Conservation (phyloP, 1,140 invertebrate genomes). For the Belonocnema kinseyi region DNA sequence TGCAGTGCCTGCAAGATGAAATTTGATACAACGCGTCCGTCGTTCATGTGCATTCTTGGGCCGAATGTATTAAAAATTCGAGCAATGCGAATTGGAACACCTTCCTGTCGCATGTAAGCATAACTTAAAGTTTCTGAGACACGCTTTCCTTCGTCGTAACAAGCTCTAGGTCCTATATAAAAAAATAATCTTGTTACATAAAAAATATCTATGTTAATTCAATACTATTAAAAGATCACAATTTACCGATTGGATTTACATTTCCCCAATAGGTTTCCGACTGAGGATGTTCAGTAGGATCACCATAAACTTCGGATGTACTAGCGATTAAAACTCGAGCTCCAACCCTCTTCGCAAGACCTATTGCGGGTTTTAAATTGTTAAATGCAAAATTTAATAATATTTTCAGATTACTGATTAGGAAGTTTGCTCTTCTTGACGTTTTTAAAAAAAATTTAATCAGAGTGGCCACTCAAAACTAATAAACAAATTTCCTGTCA, state of each 20-base stretch:
- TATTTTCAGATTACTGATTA: neutral
- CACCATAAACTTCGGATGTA: constrained; percentile 99
- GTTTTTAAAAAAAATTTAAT: no score
- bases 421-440: no score
- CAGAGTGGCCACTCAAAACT: no score
- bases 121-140: constrained; percentile 98
- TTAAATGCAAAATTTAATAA: constrained; percentile 3
- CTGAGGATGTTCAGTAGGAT: constrained; percentile 97
- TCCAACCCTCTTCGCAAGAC: constrained; percentile 93
- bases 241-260: constrained; percentile 97
- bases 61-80: constrained; percentile 99
- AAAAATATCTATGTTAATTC: neutral
- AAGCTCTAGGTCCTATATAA: constrained; percentile 88
- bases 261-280: constrained; percentile 98
- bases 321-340: constrained; percentile 97
- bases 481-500: no score
- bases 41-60: constrained; percentile 99
- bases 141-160: constrained; percentile 99
- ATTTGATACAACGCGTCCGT: constrained; percentile 98
- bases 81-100: constrained; percentile 95
- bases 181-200: constrained; percentile 1
- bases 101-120: constrained; percentile 97
- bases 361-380: constrained; percentile 72
- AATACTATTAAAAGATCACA: neutral
- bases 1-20: constrained; percentile 98